These are phyloP conservation scores for Noctua comes DNA, from an alignment of 2,888 invertebrate species.

Conservation along the genomic window DNA sequence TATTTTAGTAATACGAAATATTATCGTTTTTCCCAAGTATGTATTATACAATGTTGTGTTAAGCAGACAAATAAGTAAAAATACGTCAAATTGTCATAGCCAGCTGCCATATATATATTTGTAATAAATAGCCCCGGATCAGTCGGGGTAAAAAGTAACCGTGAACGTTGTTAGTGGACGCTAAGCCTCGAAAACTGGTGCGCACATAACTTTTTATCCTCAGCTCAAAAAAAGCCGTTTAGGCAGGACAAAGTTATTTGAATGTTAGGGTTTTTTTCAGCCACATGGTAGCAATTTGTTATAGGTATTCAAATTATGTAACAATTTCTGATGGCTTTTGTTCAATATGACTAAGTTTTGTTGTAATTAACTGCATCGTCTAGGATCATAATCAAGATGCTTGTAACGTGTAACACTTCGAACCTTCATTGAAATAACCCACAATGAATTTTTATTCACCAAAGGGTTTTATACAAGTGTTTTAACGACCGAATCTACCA, in stretches of 20 bases:
- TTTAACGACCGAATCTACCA: neutral
- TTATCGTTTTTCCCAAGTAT: constrained; percentile 1
- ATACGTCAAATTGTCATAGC: neutral
- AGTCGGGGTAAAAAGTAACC: constrained; percentile 12
- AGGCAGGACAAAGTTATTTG: neutral
- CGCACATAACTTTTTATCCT: constrained; percentile 1
- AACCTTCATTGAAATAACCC: constrained; percentile 1
- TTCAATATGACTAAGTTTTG: neutral
- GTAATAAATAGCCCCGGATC: neutral
- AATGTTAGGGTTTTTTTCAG: neutral
- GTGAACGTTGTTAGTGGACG: constrained; percentile 22
- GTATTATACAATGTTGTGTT: neutral
- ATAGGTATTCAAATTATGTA: neutral
- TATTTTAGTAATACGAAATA: constrained; percentile 13
- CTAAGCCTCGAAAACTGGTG: constrained; percentile 7
- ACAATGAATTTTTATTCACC: constrained; percentile 7
- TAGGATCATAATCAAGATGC: neutral
- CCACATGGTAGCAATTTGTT: neutral
- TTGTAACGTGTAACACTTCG: neutral
- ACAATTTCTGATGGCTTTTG: neutral
- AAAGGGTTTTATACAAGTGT: constrained; percentile 13
- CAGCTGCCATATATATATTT: neutral
- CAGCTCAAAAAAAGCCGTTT: constrained; percentile 15
- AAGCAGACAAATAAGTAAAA: constrained; percentile 3
- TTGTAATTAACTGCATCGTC: neutral